Evolutionary conservation across 2,888 invertebrate genomes (phyloP).

Genomic region (Caenorhabditis parvicauda): DNA sequence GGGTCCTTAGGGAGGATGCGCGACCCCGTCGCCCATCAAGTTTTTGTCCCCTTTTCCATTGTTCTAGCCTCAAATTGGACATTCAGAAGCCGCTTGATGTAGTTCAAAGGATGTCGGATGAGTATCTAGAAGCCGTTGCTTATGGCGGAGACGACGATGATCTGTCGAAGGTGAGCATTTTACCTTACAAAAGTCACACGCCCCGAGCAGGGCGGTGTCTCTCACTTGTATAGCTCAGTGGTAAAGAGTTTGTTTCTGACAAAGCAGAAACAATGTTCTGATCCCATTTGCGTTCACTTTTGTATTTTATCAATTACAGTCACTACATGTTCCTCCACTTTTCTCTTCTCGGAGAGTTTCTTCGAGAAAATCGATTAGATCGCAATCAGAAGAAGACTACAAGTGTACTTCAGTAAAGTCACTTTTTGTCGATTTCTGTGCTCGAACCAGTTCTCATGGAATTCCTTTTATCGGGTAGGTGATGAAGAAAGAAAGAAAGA

Average conservation of each 20-base stretch:
- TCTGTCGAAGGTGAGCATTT: slow-evolving; percentile 9
- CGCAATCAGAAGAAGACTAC: slow-evolving; percentile 25
- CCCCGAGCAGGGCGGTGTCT: too few species aligned
- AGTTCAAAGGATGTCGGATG: slow-evolving; percentile 6
- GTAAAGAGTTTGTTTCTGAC: too few species aligned
- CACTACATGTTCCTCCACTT: slow-evolving; percentile 14
- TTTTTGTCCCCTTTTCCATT: too few species aligned
- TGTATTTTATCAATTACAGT: not conserved
- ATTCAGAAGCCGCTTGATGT: too few species aligned
- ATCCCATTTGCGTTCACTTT: not conserved
- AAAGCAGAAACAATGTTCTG: too few species aligned
- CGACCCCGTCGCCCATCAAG: too few species aligned
- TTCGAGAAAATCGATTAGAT: slow-evolving; percentile 28
- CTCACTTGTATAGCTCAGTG: too few species aligned
- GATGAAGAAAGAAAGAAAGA: not conserved
- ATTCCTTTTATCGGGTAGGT: slow-evolving; percentile 52
- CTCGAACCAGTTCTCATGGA: slow-evolving; percentile 59
- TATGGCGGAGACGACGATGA: slow-evolving; percentile 20
- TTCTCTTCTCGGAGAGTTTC: slow-evolving; percentile 28
- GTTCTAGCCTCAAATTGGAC: too few species aligned
- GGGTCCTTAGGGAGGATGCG: too few species aligned
- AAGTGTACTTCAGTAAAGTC: slow-evolving; percentile 19
- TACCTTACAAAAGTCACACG: too few species aligned
- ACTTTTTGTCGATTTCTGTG: slow-evolving; percentile 58
- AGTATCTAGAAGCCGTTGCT: slow-evolving; percentile 16